These are phyloP conservation scores for Haliaeetus leucogaster DNA, from an alignment of 2,113 vertebrate species.

Conservation along the genomic window DNA sequence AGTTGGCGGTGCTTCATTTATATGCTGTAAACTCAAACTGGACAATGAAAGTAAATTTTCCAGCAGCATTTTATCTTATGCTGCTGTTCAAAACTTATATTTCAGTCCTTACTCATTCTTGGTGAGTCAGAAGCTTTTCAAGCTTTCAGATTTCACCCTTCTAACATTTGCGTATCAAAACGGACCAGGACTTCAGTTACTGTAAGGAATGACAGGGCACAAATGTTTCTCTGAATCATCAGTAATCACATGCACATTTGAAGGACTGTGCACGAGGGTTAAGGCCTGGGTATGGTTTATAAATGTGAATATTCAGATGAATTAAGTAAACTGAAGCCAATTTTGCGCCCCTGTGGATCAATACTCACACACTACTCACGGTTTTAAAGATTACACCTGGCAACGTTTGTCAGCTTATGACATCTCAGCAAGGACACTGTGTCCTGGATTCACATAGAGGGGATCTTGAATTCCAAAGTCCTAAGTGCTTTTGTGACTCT, in stretches of 20 bases:
- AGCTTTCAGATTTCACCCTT: background rate
- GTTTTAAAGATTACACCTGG: background rate
- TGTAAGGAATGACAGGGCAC: background rate
- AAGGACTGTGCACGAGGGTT: background rate
- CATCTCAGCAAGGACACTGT: background rate
- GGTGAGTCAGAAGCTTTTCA: background rate
- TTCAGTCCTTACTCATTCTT: background rate
- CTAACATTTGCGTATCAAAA: background rate
- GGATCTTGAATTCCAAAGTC: background rate
- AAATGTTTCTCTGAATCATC: background rate
- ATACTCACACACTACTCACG: fast-evolving
- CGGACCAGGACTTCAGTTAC: background rate
- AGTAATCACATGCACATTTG: background rate
- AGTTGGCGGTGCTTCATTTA: background rate
- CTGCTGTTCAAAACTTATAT: background rate
- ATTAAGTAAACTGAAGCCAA: background rate
- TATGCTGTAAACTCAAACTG: background rate
- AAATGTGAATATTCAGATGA: background rate
- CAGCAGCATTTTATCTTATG: background rate
- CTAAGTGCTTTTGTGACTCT: background rate
- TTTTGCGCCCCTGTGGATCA: background rate
- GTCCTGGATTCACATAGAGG: background rate
- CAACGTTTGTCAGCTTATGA: background rate
- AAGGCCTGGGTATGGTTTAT: background rate
- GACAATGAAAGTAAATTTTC: background rate